phyloP scores from a whole-genome alignment of 2,113 vertebrate genomes.

The Oreocharis arfaki region DNA sequence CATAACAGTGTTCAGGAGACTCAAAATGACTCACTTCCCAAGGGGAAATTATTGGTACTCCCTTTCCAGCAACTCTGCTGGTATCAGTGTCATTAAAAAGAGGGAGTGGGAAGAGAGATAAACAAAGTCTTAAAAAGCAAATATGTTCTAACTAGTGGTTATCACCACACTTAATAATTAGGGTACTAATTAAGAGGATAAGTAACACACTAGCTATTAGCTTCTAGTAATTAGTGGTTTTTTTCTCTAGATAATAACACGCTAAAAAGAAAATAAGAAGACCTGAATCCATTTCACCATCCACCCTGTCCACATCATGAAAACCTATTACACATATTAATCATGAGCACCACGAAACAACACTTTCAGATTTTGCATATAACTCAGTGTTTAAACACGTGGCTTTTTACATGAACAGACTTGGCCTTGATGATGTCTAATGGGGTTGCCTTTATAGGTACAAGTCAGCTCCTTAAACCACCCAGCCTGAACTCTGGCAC shows the following conservation, averaged over 20 bases:
- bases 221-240: conserved; percentile 22
- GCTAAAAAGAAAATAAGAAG: conserved; percentile 31
- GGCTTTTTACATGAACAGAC: neutral
- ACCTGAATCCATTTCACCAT: neutral
- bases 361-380: neutral
- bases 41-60: neutral
- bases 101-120: conserved; percentile 29
- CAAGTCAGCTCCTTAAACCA: neutral
- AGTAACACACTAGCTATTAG: conserved; percentile 45
- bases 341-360: neutral
- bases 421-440: neutral
- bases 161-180: conserved; percentile 53
- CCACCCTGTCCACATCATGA: neutral
- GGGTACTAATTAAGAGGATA: conserved; percentile 46
- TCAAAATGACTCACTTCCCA: conserved; percentile 27
- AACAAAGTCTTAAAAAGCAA: conserved; percentile 55
- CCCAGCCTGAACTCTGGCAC: neutral
- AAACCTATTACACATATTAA: neutral
- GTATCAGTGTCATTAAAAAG: conserved; percentile 27
- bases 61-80: neutral
- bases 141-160: conserved; percentile 34
- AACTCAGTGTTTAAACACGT: neutral
- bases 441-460: neutral
- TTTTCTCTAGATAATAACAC: conserved; percentile 27
- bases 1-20: neutral